Evolutionary conservation across 35 echinoderm and acorn worm genomes (phyloP).

Genomic region (Apostichopus japonicus): DNA sequence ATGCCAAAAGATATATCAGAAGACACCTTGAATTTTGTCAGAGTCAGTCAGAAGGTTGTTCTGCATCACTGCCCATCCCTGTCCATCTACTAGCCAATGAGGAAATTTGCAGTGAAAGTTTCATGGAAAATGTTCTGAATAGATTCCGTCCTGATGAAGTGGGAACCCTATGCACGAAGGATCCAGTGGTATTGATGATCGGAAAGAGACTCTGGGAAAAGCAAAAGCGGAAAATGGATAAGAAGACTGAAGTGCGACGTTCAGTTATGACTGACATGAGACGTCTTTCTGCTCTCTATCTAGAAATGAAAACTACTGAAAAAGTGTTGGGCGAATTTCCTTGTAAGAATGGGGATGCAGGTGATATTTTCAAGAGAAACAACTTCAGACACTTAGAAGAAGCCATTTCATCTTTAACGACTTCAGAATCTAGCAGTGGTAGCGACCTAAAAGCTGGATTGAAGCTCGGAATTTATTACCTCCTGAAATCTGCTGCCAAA

Average conservation of each 20-base stretch:
- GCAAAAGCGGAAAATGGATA: conserved; percentile 57
- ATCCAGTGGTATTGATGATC: conserved; percentile 50
- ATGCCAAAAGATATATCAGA: conserved; percentile 33
- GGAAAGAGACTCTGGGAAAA: conserved; percentile 75
- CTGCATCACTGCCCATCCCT: neutral
- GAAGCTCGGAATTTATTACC: conserved; percentile 42
- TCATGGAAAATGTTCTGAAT: conserved; percentile 26
- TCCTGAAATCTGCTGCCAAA: conserved; percentile 22
- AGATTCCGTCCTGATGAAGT: conserved; percentile 48
- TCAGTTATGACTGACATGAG: conserved; percentile 6
- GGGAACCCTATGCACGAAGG: conserved; percentile 36
- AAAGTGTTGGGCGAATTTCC: neutral
- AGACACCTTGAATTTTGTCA: conserved; percentile 6
- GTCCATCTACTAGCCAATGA: neutral
- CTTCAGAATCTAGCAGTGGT: neutral
- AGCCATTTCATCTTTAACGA: conserved; percentile 22
- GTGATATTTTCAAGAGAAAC: neutral
- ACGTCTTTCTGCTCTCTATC: neutral
- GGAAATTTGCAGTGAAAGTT: neutral
- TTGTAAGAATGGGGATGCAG: neutral
- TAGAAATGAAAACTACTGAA: neutral
- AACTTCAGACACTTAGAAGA: neutral
- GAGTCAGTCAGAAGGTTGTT: neutral
- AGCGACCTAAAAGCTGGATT: conserved; percentile 19
- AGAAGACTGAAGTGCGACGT: conserved; percentile 50